Evolutionary conservation across 2,888 invertebrate genomes (phyloP).

Genomic region (Plagodis dolabraria): DNA sequence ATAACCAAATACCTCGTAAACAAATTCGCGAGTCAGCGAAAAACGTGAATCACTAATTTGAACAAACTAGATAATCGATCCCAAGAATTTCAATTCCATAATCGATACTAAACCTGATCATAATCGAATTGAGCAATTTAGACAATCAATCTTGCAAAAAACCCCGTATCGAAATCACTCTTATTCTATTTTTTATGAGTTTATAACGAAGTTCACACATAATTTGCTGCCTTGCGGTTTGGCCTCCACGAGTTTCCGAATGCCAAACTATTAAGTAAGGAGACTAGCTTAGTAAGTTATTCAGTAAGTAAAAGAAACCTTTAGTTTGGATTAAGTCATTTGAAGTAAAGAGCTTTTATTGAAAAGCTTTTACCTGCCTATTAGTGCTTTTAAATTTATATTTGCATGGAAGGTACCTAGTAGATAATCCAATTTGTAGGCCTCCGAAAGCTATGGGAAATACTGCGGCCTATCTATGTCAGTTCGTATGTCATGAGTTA

Average conservation of each 20-base stretch:
- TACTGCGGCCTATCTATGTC: too few species aligned
- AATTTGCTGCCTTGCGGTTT: slow-evolving; percentile 18
- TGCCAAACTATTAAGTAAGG: slow-evolving; percentile 1
- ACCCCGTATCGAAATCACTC: slow-evolving; percentile 9
- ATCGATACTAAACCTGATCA: slow-evolving; percentile 22
- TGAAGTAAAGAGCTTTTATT: too few species aligned
- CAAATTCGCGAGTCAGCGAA: neutral
- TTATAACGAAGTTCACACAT: slow-evolving; percentile 24
- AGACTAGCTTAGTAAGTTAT: neutral
- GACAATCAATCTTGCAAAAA: slow-evolving; percentile 17
- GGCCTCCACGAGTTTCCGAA: slow-evolving; percentile 25
- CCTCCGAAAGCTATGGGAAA: too few species aligned
- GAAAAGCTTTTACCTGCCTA: too few species aligned
- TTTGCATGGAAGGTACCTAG: too few species aligned
- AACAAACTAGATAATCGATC: slow-evolving; percentile 23
- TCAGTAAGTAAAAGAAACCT: too few species aligned
- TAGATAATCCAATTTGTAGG: too few species aligned
- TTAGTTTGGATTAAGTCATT: too few species aligned
- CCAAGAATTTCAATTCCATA: slow-evolving; percentile 23
- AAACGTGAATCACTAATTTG: slow-evolving; percentile 20
- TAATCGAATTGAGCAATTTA: slow-evolving; percentile 30
- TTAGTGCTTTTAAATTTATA: too few species aligned
- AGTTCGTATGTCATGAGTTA: too few species aligned
- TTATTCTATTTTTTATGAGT: slow-evolving; percentile 17
- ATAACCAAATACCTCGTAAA: too few species aligned